phyloP scores from a whole-genome alignment of 2,113 vertebrate species.

The Lucifuga dentata region DNA sequence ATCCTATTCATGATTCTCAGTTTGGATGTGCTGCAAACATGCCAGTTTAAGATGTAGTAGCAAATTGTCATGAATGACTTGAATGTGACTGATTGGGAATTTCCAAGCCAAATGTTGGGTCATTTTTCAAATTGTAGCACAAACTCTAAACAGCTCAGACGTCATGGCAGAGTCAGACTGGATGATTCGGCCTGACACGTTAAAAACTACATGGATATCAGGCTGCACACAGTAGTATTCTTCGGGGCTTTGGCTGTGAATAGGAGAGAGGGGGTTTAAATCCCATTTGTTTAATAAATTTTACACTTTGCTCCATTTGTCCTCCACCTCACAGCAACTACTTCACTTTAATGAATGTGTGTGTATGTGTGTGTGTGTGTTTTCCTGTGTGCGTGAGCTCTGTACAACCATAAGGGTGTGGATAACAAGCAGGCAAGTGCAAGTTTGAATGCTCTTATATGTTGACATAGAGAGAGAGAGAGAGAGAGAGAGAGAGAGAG shows the following conservation, averaged over 20 bases:
- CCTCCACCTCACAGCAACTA: neutral
- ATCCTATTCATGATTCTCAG: too few species aligned
- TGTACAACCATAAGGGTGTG: too few species aligned
- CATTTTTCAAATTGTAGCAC: conserved; percentile 12
- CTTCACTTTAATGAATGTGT: neutral
- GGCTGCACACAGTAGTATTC: neutral
- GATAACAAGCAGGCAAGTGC: neutral
- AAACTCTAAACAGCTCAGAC: neutral
- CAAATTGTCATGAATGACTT: too few species aligned
- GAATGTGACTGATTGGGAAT: too few species aligned
- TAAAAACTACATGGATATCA: neutral
- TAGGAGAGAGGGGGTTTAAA: neutral
- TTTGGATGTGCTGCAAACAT: too few species aligned
- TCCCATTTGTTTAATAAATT: conserved; percentile 42
- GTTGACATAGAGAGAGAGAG: neutral
- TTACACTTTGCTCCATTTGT: conserved; percentile 23
- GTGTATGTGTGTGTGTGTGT: neutral
- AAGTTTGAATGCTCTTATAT: conserved; percentile 1
- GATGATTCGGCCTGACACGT: conserved; percentile 16
- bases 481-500: conserved; percentile 6
- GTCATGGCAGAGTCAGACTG: neutral
- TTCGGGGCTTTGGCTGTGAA: conserved; percentile 14
- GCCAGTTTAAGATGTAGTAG: too few species aligned
- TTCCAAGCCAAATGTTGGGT: conserved; percentile 5
- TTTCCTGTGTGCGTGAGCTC: neutral